phyloP scores from a whole-genome alignment of 2,113 vertebrate species.

The Cinclus cinclus region DNA sequence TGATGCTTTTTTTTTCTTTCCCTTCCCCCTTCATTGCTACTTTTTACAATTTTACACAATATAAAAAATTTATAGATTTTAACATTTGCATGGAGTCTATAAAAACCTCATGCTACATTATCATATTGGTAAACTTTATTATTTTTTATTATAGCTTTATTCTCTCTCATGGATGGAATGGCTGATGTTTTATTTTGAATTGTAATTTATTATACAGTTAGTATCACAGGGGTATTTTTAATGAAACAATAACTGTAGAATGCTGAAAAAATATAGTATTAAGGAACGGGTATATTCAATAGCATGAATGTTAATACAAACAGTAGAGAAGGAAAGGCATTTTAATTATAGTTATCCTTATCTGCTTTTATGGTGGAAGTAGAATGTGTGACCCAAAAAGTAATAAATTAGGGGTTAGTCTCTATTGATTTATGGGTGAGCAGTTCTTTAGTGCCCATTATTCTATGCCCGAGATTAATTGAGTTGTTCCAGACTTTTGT shows the following conservation, averaged over 20 bases:
- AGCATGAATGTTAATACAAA: not conserved
- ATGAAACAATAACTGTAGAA: conserved; percentile 28
- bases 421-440: conserved; percentile 23
- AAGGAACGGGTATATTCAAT: not conserved
- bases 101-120: conserved; percentile 33
- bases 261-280: conserved; percentile 31
- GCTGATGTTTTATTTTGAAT: conserved; percentile 41
- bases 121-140: conserved; percentile 43
- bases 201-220: conserved; percentile 47
- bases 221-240: conserved; percentile 28
- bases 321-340: not conserved
- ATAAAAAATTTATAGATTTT: conserved; percentile 59
- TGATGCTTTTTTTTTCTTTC: not conserved
- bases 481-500: conserved; percentile 2
- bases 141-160: conserved; percentile 42
- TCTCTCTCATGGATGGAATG: conserved; percentile 28
- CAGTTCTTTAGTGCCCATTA: not conserved
- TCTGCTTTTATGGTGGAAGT: not conserved
- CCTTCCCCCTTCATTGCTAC: not conserved
- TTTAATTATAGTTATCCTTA: conserved; percentile 42
- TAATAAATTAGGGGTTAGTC: not conserved
- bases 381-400: not conserved
- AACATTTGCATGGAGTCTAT: conserved; percentile 43
- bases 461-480: not conserved
- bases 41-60: conserved; percentile 21